Conservation (phyloP, 2,113 vertebrate species). For the Engraulis encrasicolus region DNA sequence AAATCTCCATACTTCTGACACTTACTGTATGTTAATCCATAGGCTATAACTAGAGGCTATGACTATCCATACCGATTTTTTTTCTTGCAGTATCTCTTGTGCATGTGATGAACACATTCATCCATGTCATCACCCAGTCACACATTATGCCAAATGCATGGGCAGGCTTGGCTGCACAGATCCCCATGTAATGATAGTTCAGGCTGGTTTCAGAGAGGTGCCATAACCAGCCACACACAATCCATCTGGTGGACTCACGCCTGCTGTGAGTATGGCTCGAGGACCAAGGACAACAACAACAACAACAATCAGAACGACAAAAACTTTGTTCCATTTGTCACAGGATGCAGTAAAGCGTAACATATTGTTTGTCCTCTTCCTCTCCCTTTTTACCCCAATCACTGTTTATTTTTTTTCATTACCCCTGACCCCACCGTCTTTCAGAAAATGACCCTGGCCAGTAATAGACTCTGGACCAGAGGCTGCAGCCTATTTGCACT, state of each 20-base stretch:
- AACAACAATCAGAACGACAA: not conserved
- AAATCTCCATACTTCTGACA: not conserved
- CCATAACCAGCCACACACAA: not conserved
- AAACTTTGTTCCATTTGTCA: slow-evolving; percentile 6
- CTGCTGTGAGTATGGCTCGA: not conserved
- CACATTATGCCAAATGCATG: not conserved
- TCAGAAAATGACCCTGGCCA: slow-evolving; percentile 76
- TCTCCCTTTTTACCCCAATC: not conserved
- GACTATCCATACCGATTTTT: not conserved
- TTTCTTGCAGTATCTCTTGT: not conserved
- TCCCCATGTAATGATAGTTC: not conserved
- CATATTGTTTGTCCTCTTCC: not conserved
- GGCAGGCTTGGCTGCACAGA: not conserved
- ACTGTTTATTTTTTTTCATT: slow-evolving; percentile 4
- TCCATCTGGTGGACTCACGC: not conserved
- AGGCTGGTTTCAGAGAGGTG: not conserved
- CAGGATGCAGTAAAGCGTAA: not conserved
- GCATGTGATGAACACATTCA: not conserved
- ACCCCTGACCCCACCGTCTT: slow-evolving; percentile 57
- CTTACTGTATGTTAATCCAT: slow-evolving; percentile 5
- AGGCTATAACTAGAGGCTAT: not conserved
- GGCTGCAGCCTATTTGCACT: slow-evolving; percentile 71
- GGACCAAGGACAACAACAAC: not conserved
- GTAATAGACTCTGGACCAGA: slow-evolving; percentile 49
- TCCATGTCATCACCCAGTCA: not conserved